phyloP scores from a whole-genome alignment of 64 coral and sea anemone species.

The Montipora cactus region DNA sequence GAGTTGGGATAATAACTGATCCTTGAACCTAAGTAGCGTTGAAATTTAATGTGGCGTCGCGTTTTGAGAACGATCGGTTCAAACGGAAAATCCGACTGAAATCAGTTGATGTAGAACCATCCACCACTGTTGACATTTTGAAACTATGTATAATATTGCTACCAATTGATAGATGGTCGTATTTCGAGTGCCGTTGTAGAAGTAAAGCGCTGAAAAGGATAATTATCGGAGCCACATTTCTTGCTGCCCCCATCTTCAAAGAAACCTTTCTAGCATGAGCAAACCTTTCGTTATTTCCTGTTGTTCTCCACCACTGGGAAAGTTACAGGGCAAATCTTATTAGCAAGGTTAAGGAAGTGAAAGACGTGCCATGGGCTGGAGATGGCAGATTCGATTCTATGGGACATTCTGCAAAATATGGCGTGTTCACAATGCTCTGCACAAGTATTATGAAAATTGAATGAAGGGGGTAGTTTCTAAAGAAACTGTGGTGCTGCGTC shows the following conservation, averaged over 20 bases:
- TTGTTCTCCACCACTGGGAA: too few relatives aligned
- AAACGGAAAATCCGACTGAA: neutral
- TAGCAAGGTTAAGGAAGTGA: slow-evolving; percentile 17
- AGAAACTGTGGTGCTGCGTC: too few relatives aligned
- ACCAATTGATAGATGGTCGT: neutral
- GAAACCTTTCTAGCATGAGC: too few relatives aligned
- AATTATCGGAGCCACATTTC: neutral
- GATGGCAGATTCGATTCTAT: slow-evolving; percentile 67
- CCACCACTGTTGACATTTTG: neutral
- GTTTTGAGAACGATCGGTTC: neutral
- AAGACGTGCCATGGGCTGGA: slow-evolving; percentile 28
- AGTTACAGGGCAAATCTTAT: neutral
- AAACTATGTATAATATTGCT: neutral
- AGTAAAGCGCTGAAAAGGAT: neutral
- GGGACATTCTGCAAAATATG: slow-evolving; percentile 47
- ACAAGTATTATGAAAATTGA: neutral
- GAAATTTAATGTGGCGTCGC: neutral
- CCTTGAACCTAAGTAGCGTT: neutral
- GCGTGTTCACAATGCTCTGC: slow-evolving; percentile 28
- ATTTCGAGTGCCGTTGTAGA: neutral
- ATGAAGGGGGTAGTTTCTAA: too few relatives aligned
- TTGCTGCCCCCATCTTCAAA: neutral
- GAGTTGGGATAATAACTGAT: neutral
- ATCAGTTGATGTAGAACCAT: neutral
- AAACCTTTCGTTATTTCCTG: too few relatives aligned